Conservation (phyloP, 2,888 invertebrate species). For the Glyphotaelius pellucidus region DNA sequence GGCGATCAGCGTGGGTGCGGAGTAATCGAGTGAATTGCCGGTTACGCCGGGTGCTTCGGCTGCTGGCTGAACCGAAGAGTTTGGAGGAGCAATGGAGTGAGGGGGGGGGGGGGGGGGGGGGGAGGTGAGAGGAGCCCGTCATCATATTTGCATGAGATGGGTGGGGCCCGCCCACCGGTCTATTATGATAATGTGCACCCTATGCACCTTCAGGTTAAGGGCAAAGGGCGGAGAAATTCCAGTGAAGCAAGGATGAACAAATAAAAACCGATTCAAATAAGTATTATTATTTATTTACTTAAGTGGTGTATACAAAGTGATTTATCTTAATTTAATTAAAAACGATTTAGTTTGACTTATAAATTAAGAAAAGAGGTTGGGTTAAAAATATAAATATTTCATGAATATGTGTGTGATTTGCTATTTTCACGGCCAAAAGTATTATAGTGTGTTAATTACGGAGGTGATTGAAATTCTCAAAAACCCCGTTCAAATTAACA, state of each 20-base stretch:
- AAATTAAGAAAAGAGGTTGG: too few relatives aligned
- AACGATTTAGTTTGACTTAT: too few relatives aligned
- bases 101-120: constrained; percentile 43
- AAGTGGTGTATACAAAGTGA: too few relatives aligned
- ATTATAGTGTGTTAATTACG: too few relatives aligned
- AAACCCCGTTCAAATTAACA: too few relatives aligned
- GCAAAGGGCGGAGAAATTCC: constrained; percentile 3
- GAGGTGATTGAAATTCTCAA: too few relatives aligned
- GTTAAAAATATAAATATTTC: too few relatives aligned
- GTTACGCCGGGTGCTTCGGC: background rate
- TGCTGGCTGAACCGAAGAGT: background rate
- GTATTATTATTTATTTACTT: too few relatives aligned
- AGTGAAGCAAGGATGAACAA: background rate
- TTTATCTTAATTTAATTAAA: too few relatives aligned
- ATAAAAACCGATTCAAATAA: too few relatives aligned
- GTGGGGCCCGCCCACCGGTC: constrained; percentile 8
- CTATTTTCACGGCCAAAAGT: too few relatives aligned
- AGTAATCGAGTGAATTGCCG: constrained; percentile 29
- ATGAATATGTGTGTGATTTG: too few relatives aligned
- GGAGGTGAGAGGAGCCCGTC: constrained; percentile 58
- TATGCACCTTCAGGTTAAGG: background rate
- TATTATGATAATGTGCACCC: constrained; percentile 18
- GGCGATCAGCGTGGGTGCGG: constrained; percentile 29
- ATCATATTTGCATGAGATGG: constrained; percentile 64
- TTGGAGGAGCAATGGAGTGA: background rate